Conservation (phyloP, 2,113 vertebrate species). For the Ptilonorhynchus violaceus region DNA sequence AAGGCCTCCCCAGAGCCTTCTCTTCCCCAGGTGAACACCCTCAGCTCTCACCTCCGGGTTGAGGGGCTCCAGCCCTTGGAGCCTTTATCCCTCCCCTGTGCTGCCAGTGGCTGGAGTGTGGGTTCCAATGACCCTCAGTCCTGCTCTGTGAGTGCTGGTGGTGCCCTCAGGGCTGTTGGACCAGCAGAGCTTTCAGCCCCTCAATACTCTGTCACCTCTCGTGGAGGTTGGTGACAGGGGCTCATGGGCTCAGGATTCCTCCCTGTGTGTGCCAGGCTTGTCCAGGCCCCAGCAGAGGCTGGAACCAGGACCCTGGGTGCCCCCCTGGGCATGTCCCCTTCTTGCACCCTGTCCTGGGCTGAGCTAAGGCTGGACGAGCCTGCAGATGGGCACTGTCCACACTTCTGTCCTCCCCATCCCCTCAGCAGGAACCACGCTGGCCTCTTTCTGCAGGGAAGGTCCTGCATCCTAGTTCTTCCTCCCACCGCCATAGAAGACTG, state of each 20-base stretch:
- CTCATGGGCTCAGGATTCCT: accelerated
- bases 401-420: background rate
- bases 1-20: background rate
- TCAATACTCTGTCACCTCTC: background rate
- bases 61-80: background rate
- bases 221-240: background rate
- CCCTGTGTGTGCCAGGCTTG: accelerated
- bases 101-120: background rate
- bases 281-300: accelerated
- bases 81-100: background rate
- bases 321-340: background rate
- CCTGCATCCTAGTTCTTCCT: accelerated
- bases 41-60: background rate
- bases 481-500: accelerated
- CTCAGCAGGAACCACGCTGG: accelerated
- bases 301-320: background rate
- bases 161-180: background rate
- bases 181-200: background rate
- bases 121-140: background rate
- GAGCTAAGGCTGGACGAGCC: background rate
- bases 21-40: background rate
- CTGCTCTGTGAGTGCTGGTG: background rate
- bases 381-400: background rate
- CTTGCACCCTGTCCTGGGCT: background rate
- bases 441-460: background rate